Evolutionary conservation across 2,888 invertebrate genomes (phyloP).

Genomic region (Torymus tubicola): DNA sequence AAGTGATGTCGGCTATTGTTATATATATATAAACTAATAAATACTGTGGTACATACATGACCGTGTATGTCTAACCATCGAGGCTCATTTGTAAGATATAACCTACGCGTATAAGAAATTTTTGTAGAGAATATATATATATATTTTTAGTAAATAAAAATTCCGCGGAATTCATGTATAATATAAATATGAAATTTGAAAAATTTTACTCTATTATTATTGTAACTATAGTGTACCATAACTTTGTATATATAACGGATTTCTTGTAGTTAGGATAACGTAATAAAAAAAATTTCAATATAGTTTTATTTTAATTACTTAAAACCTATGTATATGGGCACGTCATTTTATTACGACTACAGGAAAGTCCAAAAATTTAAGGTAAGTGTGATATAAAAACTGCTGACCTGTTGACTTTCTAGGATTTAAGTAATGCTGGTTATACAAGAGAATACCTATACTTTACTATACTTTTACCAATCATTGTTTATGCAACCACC

Average conservation of each 20-base stretch:
- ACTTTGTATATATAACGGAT: conserved; percentile 27
- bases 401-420: too few relatives aligned
- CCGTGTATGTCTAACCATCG: conserved; percentile 19
- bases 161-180: neutral
- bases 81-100: conserved; percentile 9
- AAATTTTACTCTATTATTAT: neutral
- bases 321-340: neutral
- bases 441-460: too few relatives aligned
- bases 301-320: neutral
- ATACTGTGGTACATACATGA: conserved; percentile 42
- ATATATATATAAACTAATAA: neutral
- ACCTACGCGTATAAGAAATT: conserved; percentile 1
- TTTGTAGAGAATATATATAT: conserved; percentile 21
- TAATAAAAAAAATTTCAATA: conserved; percentile 34
- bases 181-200: conserved; percentile 2
- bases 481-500: too few relatives aligned
- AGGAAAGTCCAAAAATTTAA: neutral
- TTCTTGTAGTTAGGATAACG: neutral
- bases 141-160: conserved; percentile 13
- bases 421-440: too few relatives aligned
- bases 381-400: too few relatives aligned
- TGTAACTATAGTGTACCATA: conserved; percentile 15
- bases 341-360: neutral
- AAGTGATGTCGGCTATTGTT: conserved; percentile 19
- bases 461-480: too few relatives aligned